These are phyloP conservation scores for Fratercula arctica DNA, from an alignment of 2,797 vertebrate species.

Conservation along the genomic window DNA sequence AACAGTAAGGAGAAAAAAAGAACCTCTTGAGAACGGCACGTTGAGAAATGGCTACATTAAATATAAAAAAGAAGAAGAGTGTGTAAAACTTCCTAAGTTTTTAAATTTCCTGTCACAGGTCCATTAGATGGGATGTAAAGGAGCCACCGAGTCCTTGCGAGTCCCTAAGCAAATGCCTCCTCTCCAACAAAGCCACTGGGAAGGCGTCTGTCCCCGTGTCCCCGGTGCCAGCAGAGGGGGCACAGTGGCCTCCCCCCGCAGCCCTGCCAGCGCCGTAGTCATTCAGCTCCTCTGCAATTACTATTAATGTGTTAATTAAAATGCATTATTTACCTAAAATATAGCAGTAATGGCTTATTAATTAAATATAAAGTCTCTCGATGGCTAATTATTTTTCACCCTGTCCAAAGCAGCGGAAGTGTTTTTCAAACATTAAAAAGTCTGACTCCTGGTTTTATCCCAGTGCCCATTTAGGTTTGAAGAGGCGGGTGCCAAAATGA, in stretches of 20 bases:
- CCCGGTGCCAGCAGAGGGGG: neutral
- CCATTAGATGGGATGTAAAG: neutral
- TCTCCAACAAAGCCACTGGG: accelerated
- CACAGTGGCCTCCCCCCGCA: neutral
- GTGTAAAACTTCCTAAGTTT: neutral
- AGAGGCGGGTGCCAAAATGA: neutral
- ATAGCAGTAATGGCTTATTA: neutral
- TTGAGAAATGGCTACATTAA: constrained; percentile 3
- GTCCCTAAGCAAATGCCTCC: neutral
- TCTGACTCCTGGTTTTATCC: neutral
- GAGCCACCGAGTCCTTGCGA: neutral
- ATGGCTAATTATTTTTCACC: neutral
- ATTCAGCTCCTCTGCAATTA: neutral
- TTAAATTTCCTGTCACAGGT: neutral
- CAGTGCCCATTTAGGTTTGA: neutral
- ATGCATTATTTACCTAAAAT: neutral
- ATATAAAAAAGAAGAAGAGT: neutral
- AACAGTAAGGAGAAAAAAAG: neutral
- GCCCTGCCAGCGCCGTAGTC: neutral
- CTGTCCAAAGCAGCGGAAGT: neutral
- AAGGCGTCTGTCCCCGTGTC: accelerated
- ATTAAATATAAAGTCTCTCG: neutral
- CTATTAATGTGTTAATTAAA: neutral
- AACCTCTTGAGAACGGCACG: neutral
- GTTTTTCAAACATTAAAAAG: neutral